Percentiles rank a stretch among this genome's conserved stretches.
phyloP scores from a whole-genome alignment of 2,888 invertebrate genomes.

The Pasiphila rectangulata region DNA sequence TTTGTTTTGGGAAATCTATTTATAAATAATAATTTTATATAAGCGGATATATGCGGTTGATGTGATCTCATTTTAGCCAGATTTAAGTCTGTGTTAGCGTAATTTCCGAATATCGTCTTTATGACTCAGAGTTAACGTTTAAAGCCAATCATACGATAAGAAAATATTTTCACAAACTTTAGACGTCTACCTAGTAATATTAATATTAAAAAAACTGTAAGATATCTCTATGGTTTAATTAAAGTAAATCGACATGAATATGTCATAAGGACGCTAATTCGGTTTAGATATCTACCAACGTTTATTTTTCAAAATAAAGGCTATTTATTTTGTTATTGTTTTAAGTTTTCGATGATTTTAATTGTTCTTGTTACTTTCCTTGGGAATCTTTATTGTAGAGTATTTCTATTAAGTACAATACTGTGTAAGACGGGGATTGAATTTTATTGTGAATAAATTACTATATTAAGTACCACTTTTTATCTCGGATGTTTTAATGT shows the following conservation, averaged over 20 bases:
- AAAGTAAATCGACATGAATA: conserved; percentile 17
- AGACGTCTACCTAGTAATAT: conserved; percentile 14
- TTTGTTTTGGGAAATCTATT: conserved; percentile 6
- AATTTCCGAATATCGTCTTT: conserved; percentile 54
- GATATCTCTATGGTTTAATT: conserved; percentile 26
- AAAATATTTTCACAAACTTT: conserved; percentile 26
- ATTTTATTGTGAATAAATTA: conserved; percentile 18
- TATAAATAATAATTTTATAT: conserved; percentile 11
- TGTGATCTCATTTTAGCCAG: conserved; percentile 63
- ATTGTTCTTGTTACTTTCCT: conserved; percentile 79
- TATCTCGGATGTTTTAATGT: conserved; percentile 7
- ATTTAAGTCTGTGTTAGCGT: conserved; percentile 58
- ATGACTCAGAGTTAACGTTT: conserved; percentile 39
- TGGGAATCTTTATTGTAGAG: conserved; percentile 76
- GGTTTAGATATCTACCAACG: too few species aligned
- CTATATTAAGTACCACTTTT: conserved; percentile 8
- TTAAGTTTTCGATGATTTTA: conserved; percentile 78
- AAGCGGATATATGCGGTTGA: conserved; percentile 37
- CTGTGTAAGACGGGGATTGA: conserved; percentile 48
- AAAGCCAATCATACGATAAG: conserved; percentile 12
- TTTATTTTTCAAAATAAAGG: conserved; percentile 54
- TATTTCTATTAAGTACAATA: conserved; percentile 63
- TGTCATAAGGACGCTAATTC: conserved; percentile 47
- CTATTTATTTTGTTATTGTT: conserved; percentile 79
- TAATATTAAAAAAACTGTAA: conserved; percentile 25